Evolutionary conservation across 2,888 invertebrate genomes (phyloP), one percentile per base, ranked within the genome.

Genomic region (Tachina grossa): DNA sequence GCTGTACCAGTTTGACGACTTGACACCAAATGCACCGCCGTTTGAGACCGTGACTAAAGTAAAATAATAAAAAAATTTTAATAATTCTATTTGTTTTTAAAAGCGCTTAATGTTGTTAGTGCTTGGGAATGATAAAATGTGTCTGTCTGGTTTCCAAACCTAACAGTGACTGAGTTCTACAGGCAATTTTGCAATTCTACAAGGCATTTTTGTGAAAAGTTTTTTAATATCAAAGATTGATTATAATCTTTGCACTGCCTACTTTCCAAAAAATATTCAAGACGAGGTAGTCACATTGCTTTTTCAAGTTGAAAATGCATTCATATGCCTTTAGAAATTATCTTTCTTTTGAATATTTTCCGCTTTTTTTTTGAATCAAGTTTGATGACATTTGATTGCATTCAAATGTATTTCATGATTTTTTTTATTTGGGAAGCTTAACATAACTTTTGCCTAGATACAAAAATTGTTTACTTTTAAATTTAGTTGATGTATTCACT

Each of bases 1-100:
- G 98, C 98, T 13, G 97, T 97, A 16, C 98, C 98, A 0, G 97
- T 97, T 92, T 97, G 97, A 89, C 99, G 95, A 88, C 97, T 96
- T 76, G 98, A 98, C 86, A 98, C 98, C 92, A 99, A 94, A 93
- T 99, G 99, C 2, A 99, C 96, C 2, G 99, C 97, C 9, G 98
- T 97, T 93, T 99, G 98, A 89, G 97, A 96, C 86, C 97, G 96
- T 85, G 97, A 96, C 98, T 99, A 88, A 51, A 59, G 4, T 55
- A 71, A 47, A 59, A 69, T 22, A 68, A 22, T 31, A 22, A n/a
- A 19, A 63, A 57, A 39, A 31, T 13, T 9, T 79, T 16, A 47
- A n/a, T 6, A 55, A 13, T 19, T 47, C 11, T 59, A 39, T 51
- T 13, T 19, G 10, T 39, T 47, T 14, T 19, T 41, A 9, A 53